phyloP scores from a whole-genome alignment of 2,113 vertebrate species.

The Lanius ludovicianus region DNA sequence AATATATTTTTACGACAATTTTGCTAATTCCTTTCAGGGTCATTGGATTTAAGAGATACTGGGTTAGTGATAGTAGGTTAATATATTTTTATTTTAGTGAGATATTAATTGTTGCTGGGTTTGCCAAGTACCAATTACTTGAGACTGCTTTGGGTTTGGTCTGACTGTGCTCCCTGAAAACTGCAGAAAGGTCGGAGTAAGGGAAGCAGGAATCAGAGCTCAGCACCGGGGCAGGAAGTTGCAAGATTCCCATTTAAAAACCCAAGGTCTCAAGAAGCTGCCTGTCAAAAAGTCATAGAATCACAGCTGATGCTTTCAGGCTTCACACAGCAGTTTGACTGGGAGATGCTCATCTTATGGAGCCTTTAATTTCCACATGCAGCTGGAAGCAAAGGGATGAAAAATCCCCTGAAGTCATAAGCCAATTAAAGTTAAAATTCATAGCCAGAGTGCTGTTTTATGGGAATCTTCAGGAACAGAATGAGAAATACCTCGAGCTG shows the following conservation, averaged over 20 bases:
- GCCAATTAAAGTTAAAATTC: background rate
- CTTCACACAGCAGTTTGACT: background rate
- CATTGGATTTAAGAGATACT: background rate
- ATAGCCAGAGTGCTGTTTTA: background rate
- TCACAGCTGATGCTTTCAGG: background rate
- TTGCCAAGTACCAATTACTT: background rate
- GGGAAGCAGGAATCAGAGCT: background rate
- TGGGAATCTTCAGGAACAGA: background rate
- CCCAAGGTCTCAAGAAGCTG: background rate
- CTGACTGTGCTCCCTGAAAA: background rate
- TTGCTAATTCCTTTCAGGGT: background rate
- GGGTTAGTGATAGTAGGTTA: background rate
- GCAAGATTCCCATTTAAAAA: background rate
- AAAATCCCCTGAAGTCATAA: background rate
- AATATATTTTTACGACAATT: background rate
- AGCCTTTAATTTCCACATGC: background rate
- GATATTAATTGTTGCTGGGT: background rate
- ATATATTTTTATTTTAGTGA: background rate
- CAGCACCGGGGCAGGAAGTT: background rate
- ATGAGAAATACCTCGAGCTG: background rate
- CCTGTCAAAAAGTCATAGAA: background rate
- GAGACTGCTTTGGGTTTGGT: background rate
- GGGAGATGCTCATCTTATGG: background rate
- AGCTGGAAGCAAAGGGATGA: background rate
- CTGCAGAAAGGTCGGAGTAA: background rate